phyloP scores from a whole-genome alignment of 2,888 invertebrate species.

The Steromphala cineraria region DNA sequence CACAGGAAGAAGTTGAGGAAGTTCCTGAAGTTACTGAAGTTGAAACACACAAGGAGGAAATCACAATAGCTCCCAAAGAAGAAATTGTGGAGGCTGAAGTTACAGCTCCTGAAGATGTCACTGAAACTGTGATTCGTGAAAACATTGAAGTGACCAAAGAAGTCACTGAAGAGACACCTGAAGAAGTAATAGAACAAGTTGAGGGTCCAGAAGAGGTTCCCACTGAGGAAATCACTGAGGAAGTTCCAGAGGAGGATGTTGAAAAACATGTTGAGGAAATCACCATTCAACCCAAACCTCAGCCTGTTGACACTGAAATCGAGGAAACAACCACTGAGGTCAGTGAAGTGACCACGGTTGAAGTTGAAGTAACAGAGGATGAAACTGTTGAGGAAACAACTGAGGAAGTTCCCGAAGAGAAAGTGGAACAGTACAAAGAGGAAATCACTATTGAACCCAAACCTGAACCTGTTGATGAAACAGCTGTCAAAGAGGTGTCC shows the following conservation, averaged over 20 bases:
- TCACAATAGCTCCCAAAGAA: background rate
- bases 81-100: background rate
- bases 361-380: background rate
- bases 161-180: background rate
- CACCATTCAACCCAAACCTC: background rate
- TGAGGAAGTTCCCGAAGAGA: background rate
- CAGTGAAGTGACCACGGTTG: background rate
- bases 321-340: background rate
- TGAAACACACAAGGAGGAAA: background rate
- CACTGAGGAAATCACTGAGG: background rate
- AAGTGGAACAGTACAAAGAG: background rate
- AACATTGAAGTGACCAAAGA: too few relatives aligned
- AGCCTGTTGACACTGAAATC: background rate
- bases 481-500: background rate
- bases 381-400: background rate
- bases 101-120: background rate
- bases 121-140: too few relatives aligned
- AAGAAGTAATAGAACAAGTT: background rate
- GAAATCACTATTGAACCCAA: slow-evolving; percentile 20
- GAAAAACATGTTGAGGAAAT: background rate
- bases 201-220: background rate
- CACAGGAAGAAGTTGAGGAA: background rate
- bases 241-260: background rate
- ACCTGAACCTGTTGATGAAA: slow-evolving; percentile 5
- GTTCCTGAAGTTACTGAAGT: background rate